These are phyloP conservation scores for Proteles cristata DNA, from an alignment of 2,113 vertebrate species.

Conservation along the genomic window DNA sequence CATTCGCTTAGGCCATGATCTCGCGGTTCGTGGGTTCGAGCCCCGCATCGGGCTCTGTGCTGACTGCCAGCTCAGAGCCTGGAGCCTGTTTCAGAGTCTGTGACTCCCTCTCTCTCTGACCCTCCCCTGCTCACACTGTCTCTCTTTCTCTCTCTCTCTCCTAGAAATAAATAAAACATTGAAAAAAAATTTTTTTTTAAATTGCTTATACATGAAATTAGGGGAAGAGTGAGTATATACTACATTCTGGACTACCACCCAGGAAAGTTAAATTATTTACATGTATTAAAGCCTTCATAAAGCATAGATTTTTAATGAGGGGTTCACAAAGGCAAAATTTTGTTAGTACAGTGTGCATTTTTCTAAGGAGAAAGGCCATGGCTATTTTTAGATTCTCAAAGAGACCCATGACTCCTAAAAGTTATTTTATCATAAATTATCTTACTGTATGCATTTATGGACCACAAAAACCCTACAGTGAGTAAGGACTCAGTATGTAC, in stretches of 20 bases:
- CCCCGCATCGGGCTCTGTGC: too few relatives aligned
- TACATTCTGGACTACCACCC: not conserved
- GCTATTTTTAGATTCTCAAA: slow-evolving; percentile 8
- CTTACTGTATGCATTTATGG: not conserved
- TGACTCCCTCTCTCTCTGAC: too few relatives aligned
- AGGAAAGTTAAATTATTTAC: slow-evolving; percentile 37
- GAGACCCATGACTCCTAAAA: not conserved
- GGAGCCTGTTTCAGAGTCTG: too few relatives aligned
- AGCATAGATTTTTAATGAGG: not conserved
- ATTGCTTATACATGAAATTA: not conserved
- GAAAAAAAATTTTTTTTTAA: not conserved
- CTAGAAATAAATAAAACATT: too few relatives aligned
- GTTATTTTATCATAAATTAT: slow-evolving; percentile 21
- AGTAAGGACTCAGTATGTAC: not conserved
- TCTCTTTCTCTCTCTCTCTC: too few relatives aligned
- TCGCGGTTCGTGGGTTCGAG: too few relatives aligned
- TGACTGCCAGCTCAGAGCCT: too few relatives aligned
- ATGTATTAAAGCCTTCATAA: not conserved
- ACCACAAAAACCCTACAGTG: not conserved
- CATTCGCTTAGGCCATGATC: too few relatives aligned
- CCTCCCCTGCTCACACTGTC: too few relatives aligned
- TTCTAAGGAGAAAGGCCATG: not conserved
- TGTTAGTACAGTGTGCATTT: slow-evolving; percentile 1
- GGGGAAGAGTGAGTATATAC: not conserved
- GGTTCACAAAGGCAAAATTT: not conserved